Evolutionary conservation across 2,797 vertebrate species (phyloP).

Genomic region (Podargus strigoides): DNA sequence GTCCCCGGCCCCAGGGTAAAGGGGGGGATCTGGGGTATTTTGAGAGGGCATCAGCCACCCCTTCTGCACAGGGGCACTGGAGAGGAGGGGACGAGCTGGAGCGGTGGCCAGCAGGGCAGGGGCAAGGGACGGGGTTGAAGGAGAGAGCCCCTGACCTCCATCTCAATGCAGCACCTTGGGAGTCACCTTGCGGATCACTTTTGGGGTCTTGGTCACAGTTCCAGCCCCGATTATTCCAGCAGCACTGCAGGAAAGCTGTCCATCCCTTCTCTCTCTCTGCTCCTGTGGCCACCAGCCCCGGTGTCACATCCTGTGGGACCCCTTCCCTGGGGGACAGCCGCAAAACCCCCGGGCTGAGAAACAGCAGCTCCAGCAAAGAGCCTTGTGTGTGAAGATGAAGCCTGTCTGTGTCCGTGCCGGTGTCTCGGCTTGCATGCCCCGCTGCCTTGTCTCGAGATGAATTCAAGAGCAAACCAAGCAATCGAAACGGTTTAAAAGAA

Average conservation of each 20-base stretch:
- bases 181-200: background rate
- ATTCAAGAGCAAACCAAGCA: slow-evolving; percentile 59
- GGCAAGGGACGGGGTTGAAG: background rate
- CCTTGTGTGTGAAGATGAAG: slow-evolving; percentile 21
- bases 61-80: rapidly evolving
- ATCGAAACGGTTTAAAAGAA: background rate
- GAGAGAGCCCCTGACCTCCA: background rate
- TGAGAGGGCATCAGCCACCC: background rate
- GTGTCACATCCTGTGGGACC: background rate
- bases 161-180: background rate
- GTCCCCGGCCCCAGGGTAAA: background rate
- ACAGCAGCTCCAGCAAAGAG: slow-evolving; percentile 33
- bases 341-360: background rate
- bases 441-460: slow-evolving; percentile 62
- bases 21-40: background rate
- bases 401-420: slow-evolving; percentile 25
- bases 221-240: background rate
- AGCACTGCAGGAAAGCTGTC: rapidly evolving
- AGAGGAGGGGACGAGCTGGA: background rate
- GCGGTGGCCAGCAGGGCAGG: background rate
- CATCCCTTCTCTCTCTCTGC: background rate
- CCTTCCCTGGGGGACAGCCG: background rate
- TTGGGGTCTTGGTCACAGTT: background rate
- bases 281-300: background rate
- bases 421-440: slow-evolving; percentile 56